Base-by-base conservation (phyloP, 2,888 invertebrate genomes). In the Drosophila quinaria region DNA sequence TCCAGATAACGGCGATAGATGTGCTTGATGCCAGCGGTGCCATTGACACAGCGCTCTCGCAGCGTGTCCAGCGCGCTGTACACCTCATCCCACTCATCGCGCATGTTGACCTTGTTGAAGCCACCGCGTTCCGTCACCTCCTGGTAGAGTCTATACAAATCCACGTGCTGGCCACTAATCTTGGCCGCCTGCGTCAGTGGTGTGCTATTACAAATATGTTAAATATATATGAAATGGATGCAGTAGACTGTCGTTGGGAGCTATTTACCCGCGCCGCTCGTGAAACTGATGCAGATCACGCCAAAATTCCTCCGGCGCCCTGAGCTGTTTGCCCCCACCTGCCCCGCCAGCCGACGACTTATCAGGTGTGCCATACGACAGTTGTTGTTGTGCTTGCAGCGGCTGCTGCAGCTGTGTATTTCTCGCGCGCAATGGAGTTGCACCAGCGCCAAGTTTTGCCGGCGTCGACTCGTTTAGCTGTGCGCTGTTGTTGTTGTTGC, bases 101-200 rank as follows among this genome's bases (percentile, higher is more conserved):
- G 95, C 86, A 96, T 95, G 92, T 97, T 98, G 93, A 98, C 99
- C 96, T 98, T 99, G 85, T 97, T 95, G 95, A 98, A 97, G 87
- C 99, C 99, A 86, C 99, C 99, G 89, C 97, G 95, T 77, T 96
- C 96, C 86, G 97, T 98, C 56, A 99, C 99, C 91, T 97, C 95
- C 87, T 95, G 96, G 93, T 99, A 99, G 82, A 99, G 95, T 73
- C 96, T 95, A 93, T 96, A 98, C 81, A 99, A 94, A 94, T 99
- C 98, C 91, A 99, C 95, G 93, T 97, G 97, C 90, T 96, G 95
- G 65, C 98, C 98, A 94, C 97, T 97, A 72, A 99, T 96, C 91
- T 95, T 94, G 3, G 97, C 96, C 33, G 94, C 95, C 88, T 94
- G 94, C 76, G 88, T 94, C n/a, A 92, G 80, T n/a, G 94, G 91